phyloP scores from a whole-genome alignment of 2,113 vertebrate genomes.

The Sigmodon hispidus region DNA sequence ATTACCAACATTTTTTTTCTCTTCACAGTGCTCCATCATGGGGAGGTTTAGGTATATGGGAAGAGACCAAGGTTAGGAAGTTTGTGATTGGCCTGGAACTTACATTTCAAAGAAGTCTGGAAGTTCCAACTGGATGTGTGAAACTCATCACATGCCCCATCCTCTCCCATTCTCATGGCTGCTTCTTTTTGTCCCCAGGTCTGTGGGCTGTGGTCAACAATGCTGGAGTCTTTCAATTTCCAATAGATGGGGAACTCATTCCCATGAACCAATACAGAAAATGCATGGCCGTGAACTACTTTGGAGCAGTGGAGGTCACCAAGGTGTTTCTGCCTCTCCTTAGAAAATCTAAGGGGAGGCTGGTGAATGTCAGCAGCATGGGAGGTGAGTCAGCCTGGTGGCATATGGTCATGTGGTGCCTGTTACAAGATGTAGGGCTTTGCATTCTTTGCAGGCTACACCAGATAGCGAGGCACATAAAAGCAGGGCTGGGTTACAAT shows the following conservation, averaged over 20 bases:
- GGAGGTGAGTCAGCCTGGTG: conserved; percentile 85
- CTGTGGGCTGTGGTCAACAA: conserved; percentile 95
- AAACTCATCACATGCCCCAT: not conserved
- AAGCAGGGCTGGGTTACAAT: not conserved
- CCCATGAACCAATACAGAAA: conserved; percentile 84
- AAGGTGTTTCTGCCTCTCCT: conserved; percentile 91
- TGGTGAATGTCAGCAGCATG: conserved; percentile 91
- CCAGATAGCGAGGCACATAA: not conserved
- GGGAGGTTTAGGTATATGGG: not conserved
- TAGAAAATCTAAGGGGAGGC: conserved; percentile 88
- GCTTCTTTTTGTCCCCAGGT: conserved; percentile 83
- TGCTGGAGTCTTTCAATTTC: conserved; percentile 87
- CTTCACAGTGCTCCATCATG: too few relatives aligned
- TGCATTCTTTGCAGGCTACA: not conserved
- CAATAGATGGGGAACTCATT: conserved; percentile 86
- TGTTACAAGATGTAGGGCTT: rapidly evolving
- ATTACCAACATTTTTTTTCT: not conserved
- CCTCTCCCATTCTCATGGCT: not conserved
- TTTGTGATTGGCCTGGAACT: not conserved
- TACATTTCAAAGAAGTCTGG: not conserved
- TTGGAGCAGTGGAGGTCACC: conserved; percentile 88
- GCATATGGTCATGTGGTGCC: too few relatives aligned
- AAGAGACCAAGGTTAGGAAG: not conserved
- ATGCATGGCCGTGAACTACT: conserved; percentile 92
- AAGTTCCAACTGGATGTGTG: not conserved